These are phyloP conservation scores for Polydrusus pterygomalis DNA, from an alignment of 2,888 invertebrate species.

Conservation along the genomic window DNA sequence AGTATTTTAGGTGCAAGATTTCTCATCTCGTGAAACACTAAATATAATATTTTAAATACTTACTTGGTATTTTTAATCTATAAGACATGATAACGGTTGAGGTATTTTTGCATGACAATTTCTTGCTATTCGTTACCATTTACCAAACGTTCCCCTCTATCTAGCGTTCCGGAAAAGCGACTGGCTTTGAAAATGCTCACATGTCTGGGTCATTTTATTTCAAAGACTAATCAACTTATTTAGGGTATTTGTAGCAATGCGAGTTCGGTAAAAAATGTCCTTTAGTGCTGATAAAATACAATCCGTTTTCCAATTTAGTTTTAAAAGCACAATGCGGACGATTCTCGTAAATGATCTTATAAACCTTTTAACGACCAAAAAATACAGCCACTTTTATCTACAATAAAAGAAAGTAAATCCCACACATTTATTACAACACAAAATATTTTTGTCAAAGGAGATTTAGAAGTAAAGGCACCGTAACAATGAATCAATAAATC, in stretches of 20 bases:
- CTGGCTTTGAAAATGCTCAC: not conserved
- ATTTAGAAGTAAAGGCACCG: too few relatives aligned
- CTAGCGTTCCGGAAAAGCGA: not conserved
- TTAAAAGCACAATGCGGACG: not conserved
- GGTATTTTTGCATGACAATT: too few relatives aligned
- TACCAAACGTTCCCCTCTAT: not conserved
- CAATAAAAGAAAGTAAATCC: too few relatives aligned
- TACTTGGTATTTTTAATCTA: too few relatives aligned
- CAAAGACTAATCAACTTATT: conserved; percentile 14
- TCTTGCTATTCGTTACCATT: too few relatives aligned
- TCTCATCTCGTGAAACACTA: too few relatives aligned
- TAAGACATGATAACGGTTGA: too few relatives aligned
- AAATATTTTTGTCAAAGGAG: too few relatives aligned
- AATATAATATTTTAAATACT: too few relatives aligned
- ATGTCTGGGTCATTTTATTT: conserved; percentile 5
- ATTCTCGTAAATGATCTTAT: not conserved
- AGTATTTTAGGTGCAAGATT: too few relatives aligned
- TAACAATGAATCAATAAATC: too few relatives aligned
- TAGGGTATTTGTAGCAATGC: conserved; percentile 1
- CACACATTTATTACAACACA: too few relatives aligned
- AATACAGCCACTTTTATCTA: not conserved
- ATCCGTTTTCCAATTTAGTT: not conserved
- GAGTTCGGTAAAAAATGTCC: not conserved
- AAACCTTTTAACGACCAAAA: not conserved
- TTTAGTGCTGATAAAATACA: conserved; percentile 6